Evolutionary conservation across 2,113 vertebrate species (phyloP), one percentile per base, ranked within the genome.

Genomic region (Elephas maximus): DNA sequence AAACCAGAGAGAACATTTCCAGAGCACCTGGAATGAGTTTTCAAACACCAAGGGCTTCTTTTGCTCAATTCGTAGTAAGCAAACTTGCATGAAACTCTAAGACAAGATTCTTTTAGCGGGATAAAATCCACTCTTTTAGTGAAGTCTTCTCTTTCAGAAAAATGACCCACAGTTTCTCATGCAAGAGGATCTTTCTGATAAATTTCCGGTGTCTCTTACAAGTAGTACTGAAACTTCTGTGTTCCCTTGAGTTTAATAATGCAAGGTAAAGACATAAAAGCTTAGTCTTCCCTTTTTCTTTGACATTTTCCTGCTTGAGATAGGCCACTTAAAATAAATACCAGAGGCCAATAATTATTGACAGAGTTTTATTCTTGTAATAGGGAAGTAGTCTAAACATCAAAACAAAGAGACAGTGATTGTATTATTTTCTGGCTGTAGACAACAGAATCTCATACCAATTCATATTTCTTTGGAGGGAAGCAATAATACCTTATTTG

Each of bases 261-360:
- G 9, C 51, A 65, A 65, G 20, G 48, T n/a, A 60, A 63, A 41
- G 30, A 74, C 24, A 41, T 2, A 24, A 1, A 87, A 53, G 14
- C 21, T 45, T 77, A 71, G 57, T 57, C 1, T 90, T 45, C 81
- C 2, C 21, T 45, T 90, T 51, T 74, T 45, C 51, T 33, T 76
- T 94, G 11, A 45, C 9, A 45, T 77, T 60, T 63, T 79, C 73
- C n/a, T 30, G 33, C 48, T 79, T 77, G 81, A 37, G 65, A 37
- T 73, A 77, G 30, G 60, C 45, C 23, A 60, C 37, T 44, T 89
- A 60, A 96, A 92, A 90, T 37, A 88, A 67, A 92, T 10, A 23
- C 9, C 12, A 48, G 24, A 65, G 2, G 69, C 78, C 11, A 45
- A 30, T 73, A 87, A 83, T 78, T 88, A 65, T n/a, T 82, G 33